Base-by-base conservation (phyloP, 2,113 vertebrate genomes). In the Gallinago paraguaiae region DNA sequence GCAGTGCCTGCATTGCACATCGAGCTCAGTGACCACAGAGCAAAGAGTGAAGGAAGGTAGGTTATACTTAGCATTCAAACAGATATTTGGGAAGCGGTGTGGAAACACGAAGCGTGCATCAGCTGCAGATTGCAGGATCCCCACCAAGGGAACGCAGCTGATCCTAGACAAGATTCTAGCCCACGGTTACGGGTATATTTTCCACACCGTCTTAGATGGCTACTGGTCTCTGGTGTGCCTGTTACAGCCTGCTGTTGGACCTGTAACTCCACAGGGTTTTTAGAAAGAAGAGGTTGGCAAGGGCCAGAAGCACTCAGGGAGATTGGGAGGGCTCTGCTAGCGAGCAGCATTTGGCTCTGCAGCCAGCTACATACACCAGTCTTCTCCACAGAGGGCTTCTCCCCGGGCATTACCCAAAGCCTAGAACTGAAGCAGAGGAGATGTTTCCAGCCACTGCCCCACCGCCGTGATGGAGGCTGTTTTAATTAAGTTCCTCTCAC, bases 381-480 rank as follows among this genome's bases (percentile, higher is more conserved):
- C 53, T 31, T 41, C 61, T 64, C 48, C 2, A 3, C 80, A 80
- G 57, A 54, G 54, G 39, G 5, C 60, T 78, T 70, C 54, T 80
- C 41, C 54, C 67, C 14, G 13, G 28, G 63, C 5, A 0, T 39
- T 27, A 46, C 33, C 37, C n/a, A 41, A 70, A 67, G 15, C 0
- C 1, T 24, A 19, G 13, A 25, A 46, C 53, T 50, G 69, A 92
- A 35, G 23, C 82, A 64, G 65, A 53, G 69, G 31, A 57, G 45
- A 4, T 35, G 16, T 43, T 59, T 54, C 67, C 78, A 79, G 18
- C 43, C 23, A 13, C 30, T 9, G 78, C 15, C 50, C 17, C 27
- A 3, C 8, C 3, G 3, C 64, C 2, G 0, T 4, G 4, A 1
- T 4, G 3, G 3, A 1, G 2, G 33, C 46, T 84, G 0, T 35